Evolutionary conservation across 2,888 invertebrate genomes (phyloP).

Genomic region (Pollenia labialis): DNA sequence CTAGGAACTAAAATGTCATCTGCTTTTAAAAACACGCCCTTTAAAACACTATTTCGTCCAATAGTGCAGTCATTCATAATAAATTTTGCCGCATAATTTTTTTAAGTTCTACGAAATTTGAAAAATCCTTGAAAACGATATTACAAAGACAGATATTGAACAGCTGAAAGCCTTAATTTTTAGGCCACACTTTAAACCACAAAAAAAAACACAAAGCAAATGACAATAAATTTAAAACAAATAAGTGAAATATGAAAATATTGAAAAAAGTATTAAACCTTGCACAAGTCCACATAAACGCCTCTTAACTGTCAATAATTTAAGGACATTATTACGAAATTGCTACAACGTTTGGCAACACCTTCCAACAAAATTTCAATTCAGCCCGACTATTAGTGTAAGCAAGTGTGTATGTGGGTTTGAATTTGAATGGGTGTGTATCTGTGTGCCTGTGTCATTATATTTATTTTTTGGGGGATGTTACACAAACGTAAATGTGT

Average conservation of each 20-base stretch:
- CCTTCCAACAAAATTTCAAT: slow-evolving; percentile 42
- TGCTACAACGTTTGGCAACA: slow-evolving; percentile 59
- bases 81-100: too few species aligned
- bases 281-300: slow-evolving; percentile 43
- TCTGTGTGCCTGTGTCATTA: background rate
- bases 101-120: background rate
- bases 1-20: slow-evolving; percentile 1
- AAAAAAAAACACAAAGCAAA: background rate
- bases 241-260: background rate
- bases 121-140: slow-evolving; percentile 19
- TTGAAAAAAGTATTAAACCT: slow-evolving; percentile 1
- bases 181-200: slow-evolving; percentile 1
- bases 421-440: background rate
- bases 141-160: background rate
- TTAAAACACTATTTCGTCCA: background rate
- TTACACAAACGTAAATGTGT: slow-evolving; percentile 16
- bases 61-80: background rate
- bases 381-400: background rate
- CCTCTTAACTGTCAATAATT: slow-evolving; percentile 58
- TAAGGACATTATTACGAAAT: slow-evolving; percentile 61
- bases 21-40: background rate
- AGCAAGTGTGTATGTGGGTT: background rate
- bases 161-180: slow-evolving; percentile 47
- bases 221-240: slow-evolving; percentile 18
- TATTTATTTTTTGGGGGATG: slow-evolving; percentile 48